Evolutionary conservation across 2,113 vertebrate genomes (phyloP).

Genomic region (Ursus arctos): DNA sequence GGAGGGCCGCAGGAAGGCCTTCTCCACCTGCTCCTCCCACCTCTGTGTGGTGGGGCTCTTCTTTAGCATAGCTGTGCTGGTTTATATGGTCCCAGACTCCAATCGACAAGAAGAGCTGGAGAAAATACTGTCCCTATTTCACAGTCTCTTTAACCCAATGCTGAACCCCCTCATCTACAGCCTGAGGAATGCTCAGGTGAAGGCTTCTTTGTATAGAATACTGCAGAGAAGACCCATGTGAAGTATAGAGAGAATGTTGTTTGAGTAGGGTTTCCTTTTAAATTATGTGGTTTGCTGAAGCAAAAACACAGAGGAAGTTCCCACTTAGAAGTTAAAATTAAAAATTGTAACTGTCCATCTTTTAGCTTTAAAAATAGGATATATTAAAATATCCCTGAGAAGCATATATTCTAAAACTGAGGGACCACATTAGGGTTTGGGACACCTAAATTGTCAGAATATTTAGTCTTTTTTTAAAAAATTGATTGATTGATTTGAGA

Average conservation of each 20-base stretch:
- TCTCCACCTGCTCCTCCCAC: constrained; percentile 70
- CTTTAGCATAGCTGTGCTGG: constrained; percentile 71
- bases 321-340: background rate
- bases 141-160: constrained; percentile 73
- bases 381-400: background rate
- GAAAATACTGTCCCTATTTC: constrained; percentile 67
- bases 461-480: background rate
- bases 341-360: background rate
- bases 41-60: constrained; percentile 69
- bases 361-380: background rate
- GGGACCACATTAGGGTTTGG: background rate
- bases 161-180: constrained; percentile 75
- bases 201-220: constrained; percentile 37
- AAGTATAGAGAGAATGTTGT: background rate
- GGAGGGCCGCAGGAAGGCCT: constrained; percentile 37
- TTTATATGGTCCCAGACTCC: constrained; percentile 63
- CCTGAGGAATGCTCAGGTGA: constrained; percentile 61
- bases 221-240: background rate
- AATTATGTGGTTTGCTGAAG: background rate
- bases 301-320: background rate
- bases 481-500: background rate
- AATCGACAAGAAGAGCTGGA: constrained; percentile 42
- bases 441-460: background rate
- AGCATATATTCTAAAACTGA: background rate
- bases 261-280: background rate